phyloP scores from a whole-genome alignment of 2,113 vertebrate genomes.

The Macrotis lagotis region DNA sequence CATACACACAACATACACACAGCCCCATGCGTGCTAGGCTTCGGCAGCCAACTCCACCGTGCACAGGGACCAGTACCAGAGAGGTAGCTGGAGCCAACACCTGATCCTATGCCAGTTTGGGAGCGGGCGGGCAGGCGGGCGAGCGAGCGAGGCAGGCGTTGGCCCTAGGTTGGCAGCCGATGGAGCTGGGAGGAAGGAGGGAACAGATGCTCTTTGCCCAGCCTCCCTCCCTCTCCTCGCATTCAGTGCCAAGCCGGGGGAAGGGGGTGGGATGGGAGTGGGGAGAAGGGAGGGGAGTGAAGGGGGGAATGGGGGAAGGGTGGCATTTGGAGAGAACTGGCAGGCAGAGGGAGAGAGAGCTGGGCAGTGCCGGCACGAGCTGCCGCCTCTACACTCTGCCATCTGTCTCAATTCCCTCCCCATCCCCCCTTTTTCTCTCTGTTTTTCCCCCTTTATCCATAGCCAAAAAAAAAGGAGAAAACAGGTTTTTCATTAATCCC shows the following conservation, averaged over 20 bases:
- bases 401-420: constrained; percentile 74
- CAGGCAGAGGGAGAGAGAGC: constrained; percentile 62
- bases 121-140: constrained; percentile 72
- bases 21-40: constrained; percentile 75
- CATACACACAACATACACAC: constrained; percentile 63
- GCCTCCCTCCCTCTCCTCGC: constrained; percentile 69
- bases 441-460: constrained; percentile 61
- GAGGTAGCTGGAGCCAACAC: constrained; percentile 75
- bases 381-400: constrained; percentile 78
- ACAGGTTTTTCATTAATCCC: constrained; percentile 61
- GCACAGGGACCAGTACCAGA: constrained; percentile 73
- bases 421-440: constrained; percentile 63
- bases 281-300: neutral
- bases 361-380: constrained; percentile 78
- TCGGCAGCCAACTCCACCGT: constrained; percentile 77
- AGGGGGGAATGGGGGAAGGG: constrained; percentile 75
- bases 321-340: constrained; percentile 78
- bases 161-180: constrained; percentile 80
- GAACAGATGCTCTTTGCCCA: constrained; percentile 81
- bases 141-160: constrained; percentile 75
- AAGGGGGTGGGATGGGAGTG: constrained; percentile 46
- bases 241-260: constrained; percentile 77
- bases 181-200: constrained; percentile 79
- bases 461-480: constrained; percentile 56
- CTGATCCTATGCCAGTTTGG: constrained; percentile 78